Conservation (phyloP, 2,797 vertebrate species). For the Decapterus maruadsi region DNA sequence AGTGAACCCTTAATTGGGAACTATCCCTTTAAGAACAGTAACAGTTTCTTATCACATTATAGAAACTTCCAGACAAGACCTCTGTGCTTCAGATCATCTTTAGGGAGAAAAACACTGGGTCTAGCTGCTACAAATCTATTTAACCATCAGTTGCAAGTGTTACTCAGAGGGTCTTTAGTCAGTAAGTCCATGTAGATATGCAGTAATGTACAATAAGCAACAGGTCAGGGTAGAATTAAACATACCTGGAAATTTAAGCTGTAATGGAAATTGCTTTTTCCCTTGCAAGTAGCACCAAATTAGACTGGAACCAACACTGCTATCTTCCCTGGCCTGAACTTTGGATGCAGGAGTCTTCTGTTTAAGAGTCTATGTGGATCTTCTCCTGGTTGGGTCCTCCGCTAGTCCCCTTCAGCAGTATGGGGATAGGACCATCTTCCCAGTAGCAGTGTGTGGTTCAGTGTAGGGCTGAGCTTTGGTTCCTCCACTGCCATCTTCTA, state of each 20-base stretch:
- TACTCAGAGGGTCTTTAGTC: neutral
- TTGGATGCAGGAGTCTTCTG: neutral
- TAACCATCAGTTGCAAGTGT: neutral
- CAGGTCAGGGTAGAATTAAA: neutral
- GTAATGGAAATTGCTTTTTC: neutral
- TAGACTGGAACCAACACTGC: no score
- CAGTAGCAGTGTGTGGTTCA: no score
- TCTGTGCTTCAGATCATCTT: neutral
- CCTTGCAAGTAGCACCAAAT: neutral
- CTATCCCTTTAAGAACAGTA: no score
- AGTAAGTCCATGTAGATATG: conserved; percentile 1
- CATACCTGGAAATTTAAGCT: neutral
- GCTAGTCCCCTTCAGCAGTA: neutral
- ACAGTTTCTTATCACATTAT: neutral
- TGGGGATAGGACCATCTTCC: no score
- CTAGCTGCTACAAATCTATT: conserved; percentile 15
- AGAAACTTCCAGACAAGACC: neutral
- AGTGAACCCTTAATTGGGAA: no score
- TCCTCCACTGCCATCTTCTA: no score
- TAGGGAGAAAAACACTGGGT: neutral
- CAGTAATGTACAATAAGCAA: neutral
- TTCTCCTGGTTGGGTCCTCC: neutral
- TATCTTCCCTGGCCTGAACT: neutral
- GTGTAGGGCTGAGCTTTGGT: no score
- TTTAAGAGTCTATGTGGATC: neutral